These are phyloP conservation scores for Colletes collaris DNA, from an alignment of 2,888 invertebrate genomes.

Conservation along the genomic window DNA sequence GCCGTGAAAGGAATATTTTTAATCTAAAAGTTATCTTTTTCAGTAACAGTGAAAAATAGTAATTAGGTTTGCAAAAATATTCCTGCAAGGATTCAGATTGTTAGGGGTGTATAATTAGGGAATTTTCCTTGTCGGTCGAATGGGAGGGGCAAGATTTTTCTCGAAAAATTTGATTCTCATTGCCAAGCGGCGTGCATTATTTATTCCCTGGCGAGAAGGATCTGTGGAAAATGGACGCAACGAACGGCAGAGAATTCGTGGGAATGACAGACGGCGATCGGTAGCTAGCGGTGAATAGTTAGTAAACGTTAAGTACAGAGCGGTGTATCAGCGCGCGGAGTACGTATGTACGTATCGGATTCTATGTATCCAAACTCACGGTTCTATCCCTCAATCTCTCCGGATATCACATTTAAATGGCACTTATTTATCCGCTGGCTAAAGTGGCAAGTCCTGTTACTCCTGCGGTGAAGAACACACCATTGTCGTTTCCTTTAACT, in stretches of 20 bases:
- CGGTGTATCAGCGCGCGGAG: conserved; percentile 64
- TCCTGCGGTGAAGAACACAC: conserved; percentile 56
- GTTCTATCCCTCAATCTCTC: conserved; percentile 53
- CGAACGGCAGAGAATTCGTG: conserved; percentile 54
- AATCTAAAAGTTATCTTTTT: too few relatives aligned
- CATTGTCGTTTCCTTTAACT: conserved; percentile 58
- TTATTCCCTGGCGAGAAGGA: conserved; percentile 21
- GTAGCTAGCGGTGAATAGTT: conserved; percentile 66
- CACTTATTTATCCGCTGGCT: conserved; percentile 67
- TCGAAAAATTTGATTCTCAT: background rate
- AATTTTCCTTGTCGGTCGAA: too few relatives aligned
- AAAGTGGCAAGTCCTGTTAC: conserved; percentile 68
- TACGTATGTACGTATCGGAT: conserved; percentile 63
- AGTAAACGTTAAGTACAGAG: conserved; percentile 71
- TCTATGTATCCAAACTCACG: conserved; percentile 49
- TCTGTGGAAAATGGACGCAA: conserved; percentile 1
- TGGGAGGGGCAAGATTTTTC: too few relatives aligned
- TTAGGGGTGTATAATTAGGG: too few relatives aligned
- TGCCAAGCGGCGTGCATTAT: conserved; percentile 9
- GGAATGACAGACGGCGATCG: conserved; percentile 53
- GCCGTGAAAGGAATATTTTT: background rate
- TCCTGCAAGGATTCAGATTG: too few relatives aligned
- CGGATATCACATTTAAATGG: conserved; percentile 70
- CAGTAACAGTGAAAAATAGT: too few relatives aligned
- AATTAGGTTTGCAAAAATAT: too few relatives aligned